Base-by-base conservation (phyloP, 2,797 vertebrate genomes). In the Linurgus olivaceus region DNA sequence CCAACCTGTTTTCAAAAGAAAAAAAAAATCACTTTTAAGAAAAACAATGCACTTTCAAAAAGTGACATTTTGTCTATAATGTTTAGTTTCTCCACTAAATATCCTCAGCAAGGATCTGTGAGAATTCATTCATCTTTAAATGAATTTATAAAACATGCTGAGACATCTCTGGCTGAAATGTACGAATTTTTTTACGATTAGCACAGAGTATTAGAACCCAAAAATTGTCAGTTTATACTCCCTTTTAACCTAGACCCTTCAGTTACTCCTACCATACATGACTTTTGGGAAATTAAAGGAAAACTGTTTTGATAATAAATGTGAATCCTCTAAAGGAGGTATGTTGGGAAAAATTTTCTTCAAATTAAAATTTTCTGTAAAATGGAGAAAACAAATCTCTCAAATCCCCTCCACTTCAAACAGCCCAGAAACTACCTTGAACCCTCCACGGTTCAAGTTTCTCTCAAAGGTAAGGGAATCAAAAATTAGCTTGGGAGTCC, bases 41-140 rank as follows among this genome's bases (percentile, higher is more conserved):
- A 87, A 88, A 91, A 91, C 42, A 87, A 71, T 50, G 44, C 35
- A 26, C 68, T 89, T 88, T 45, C 23, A 19, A 25, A 67, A 93
- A 85, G 35, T 83, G 77, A 77, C 62, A 82, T 93, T 96, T 93
- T 92, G 71, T 82, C 92, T 93, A 65, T 94, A 85, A 47, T 17
- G 52, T 71, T 94, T 87, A 54, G 50, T 85, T 65, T 82, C 63
- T 82, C 38, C 58, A 44, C 78, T 73, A 89, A 93, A 91, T 71
- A 92, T 51, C 81, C 61, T 91, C 81, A 93, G 38, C 74, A 89
- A 93, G 67, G 38, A 96, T 80, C 54, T 29, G 28, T 71, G 65
- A 92, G 83, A 87, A 92, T 87, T 90, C 90, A 84, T 95, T 95
- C 57, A 85, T 90, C 80, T 95, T 91, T 74, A 77, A 94, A 93